phyloP scores from a whole-genome alignment of 2,888 invertebrate species.

The Girardia tigrina region DNA sequence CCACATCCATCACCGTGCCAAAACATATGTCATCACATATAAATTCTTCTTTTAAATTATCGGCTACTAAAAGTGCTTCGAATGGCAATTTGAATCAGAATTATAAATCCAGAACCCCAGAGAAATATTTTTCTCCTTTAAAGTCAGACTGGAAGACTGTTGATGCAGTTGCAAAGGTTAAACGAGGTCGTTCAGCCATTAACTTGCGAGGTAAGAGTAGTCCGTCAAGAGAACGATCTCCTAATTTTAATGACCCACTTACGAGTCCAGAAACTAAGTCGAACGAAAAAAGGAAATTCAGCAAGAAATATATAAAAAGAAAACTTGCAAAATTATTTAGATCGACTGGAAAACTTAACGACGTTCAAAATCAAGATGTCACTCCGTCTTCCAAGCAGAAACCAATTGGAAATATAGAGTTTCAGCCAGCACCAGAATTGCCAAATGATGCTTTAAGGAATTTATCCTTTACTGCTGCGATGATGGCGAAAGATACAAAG shows the following conservation, averaged over 20 bases:
- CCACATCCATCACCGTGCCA: not conserved
- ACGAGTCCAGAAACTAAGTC: not conserved
- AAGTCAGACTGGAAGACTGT: not conserved
- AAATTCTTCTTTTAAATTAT: not conserved
- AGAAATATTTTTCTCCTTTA: conserved; percentile 3
- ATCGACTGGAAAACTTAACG: not conserved
- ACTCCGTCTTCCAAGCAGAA: not conserved
- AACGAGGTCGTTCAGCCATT: not conserved
- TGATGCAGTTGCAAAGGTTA: not conserved
- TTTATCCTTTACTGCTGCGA: not conserved
- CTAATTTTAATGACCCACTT: not conserved
- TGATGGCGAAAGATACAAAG: not conserved
- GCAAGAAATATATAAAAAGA: not conserved
- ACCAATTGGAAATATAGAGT: not conserved
- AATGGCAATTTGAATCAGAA: not conserved
- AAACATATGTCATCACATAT: not conserved
- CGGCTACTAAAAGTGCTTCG: not conserved
- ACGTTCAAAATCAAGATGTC: not conserved
- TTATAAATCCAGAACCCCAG: not conserved
- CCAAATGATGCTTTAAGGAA: not conserved
- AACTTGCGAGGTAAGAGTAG: not conserved
- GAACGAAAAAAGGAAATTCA: not conserved
- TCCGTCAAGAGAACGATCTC: not conserved
- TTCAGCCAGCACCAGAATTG: not conserved
- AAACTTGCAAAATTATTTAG: not conserved